Evolutionary conservation across 1,140 invertebrate species (phyloP).

Genomic region (Varroa destructor): DNA sequence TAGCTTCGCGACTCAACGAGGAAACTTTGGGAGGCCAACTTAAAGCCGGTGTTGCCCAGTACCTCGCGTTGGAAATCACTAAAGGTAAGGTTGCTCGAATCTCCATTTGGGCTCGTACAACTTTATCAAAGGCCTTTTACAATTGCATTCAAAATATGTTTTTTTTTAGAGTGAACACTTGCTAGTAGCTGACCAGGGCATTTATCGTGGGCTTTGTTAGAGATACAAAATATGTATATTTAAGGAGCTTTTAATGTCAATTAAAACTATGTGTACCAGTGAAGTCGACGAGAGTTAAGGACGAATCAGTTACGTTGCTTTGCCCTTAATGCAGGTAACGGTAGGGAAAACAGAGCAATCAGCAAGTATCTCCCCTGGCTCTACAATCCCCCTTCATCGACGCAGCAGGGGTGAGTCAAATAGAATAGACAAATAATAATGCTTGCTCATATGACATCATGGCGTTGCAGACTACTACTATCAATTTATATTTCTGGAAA

Average conservation of each 20-base stretch:
- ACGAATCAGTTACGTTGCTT: neutral
- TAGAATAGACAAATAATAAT: conserved; percentile 21
- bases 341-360: conserved; percentile 67
- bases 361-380: conserved; percentile 79
- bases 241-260: no score
- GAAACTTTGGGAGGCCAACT: conserved; percentile 87
- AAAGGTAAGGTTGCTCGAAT: conserved; percentile 43
- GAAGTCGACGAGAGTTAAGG: neutral
- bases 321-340: conserved; percentile 44
- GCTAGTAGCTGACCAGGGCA: neutral
- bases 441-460: conserved; percentile 7
- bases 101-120: neutral
- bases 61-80: conserved; percentile 79
- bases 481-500: neutral
- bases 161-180: no score
- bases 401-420: conserved; percentile 65
- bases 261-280: neutral
- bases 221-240: no score
- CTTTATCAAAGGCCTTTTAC: neutral
- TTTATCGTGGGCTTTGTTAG: neutral
- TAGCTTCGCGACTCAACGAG: conserved; percentile 65
- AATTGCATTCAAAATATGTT: no score
- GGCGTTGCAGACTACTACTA: neutral
- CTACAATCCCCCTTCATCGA: conserved; percentile 63
- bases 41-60: conserved; percentile 89